These are phyloP conservation scores for Solea senegalensis DNA, from an alignment of 2,113 vertebrate species.

Conservation along the genomic window DNA sequence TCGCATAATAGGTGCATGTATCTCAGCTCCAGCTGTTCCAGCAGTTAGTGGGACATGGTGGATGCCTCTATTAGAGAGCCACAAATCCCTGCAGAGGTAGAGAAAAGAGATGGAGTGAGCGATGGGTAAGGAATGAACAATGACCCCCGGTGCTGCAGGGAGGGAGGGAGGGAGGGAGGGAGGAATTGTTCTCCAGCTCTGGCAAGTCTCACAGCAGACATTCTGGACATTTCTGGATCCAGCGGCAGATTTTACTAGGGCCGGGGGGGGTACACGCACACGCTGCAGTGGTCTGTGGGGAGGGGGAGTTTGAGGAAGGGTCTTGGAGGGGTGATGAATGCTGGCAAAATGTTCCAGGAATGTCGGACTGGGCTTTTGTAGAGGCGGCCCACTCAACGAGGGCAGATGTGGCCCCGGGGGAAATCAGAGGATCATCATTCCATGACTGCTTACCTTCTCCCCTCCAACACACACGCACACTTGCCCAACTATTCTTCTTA, in stretches of 20 bases:
- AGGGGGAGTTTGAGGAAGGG: constrained; percentile 36
- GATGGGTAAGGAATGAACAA: constrained; percentile 61
- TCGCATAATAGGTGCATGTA: constrained; percentile 42
- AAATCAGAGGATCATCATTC: constrained; percentile 75
- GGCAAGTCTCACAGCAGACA: constrained; percentile 61
- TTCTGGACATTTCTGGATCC: constrained; percentile 64
- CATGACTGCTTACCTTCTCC: constrained; percentile 59
- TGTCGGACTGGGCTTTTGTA: constrained; percentile 61
- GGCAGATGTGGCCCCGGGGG: constrained; percentile 70
- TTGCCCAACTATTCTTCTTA: background rate
- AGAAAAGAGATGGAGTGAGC: constrained; percentile 43
- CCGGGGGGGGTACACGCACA: constrained; percentile 16
- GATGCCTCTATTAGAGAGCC: constrained; percentile 73
- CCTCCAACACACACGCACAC: constrained; percentile 17
- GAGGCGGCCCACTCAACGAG: constrained; percentile 48
- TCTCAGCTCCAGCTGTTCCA: constrained; percentile 73
- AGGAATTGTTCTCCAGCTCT: constrained; percentile 24
- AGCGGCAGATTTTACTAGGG: constrained; percentile 27
- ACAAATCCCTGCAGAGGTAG: constrained; percentile 64
- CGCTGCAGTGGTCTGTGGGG: constrained; percentile 11
- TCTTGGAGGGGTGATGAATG: constrained; percentile 60
- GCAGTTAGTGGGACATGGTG: constrained; percentile 68
- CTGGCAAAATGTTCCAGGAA: constrained; percentile 69
- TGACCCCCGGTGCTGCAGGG: constrained; percentile 49
- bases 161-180: constrained; percentile 30